Evolutionary conservation across 2,888 invertebrate species (phyloP), one percentile per base, ranked within the genome.

Genomic region (Sialis fuliginosa): DNA sequence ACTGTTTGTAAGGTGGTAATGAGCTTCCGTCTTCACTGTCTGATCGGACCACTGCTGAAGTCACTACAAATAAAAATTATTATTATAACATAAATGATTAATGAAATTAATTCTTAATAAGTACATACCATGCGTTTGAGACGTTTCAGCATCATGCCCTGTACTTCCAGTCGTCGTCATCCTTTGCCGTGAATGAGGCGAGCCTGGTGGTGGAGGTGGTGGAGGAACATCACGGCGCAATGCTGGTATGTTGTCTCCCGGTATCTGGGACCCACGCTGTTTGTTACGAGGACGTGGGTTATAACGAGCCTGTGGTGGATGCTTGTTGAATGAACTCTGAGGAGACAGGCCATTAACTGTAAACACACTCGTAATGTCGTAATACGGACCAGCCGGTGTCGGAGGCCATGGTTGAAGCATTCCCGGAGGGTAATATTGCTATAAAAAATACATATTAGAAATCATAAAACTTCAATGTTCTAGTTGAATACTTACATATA

Each of bases 261-360:
- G 6, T 12, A 33, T 13, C 10, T 39, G 32, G 10, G 42, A 33
- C 30, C 7, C 48, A 7, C 49, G 49, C 35, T 48, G 51, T 52
- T 61, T 62, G 51, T 63, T 65, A 31, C 64, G 57, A 33, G 60
- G 59, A 48, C 64, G 55, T 44, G 58, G 62, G 54, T 60, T 59
- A 51, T 62, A 68, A 60, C 65, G 67, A 50, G 70, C 59, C 51
- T 67, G 67, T 53, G 69, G 71, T 54, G 72, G 67, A 13, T 54
- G 54, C 42, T 57, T 60, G 57, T 76, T 76, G 58, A 75, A 79
- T 46, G 76, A 67, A 48, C 72, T 70, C 60, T 79, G 80, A 44
- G 79, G 81, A 48, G 81, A 71, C 54, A 84, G 65, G 48, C 82
- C 81, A 62, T 83, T 84, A 56, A 81, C 72, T 50, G 80, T 73